Base-by-base conservation (phyloP, 2,797 vertebrate species). In the Sebastes taczanowskii region DNA sequence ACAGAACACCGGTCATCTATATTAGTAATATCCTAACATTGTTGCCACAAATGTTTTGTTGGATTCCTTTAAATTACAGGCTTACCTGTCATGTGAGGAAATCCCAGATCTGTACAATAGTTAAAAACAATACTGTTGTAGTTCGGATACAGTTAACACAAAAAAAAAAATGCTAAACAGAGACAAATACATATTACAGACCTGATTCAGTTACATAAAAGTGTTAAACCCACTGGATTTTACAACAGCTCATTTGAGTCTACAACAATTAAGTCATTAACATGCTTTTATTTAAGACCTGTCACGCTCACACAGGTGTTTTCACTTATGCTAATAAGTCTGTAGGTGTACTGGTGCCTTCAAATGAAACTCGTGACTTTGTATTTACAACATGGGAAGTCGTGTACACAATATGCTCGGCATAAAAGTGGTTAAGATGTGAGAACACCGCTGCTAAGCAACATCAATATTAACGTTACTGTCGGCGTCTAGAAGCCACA, bases 21-120 rank as follows among this genome's bases (percentile, higher is more conserved):
- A 18, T 67, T 84, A 68, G 42, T 69, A 74, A 80, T 68, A 82
- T 63, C 70, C 72, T 73, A 38, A 42, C 63, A 74, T 59, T 80
- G 49, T 69, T 63, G 25, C 32, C 13, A 32, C 27, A 30, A 35
- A 62, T 58, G 29, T 7, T 1, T 34, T 29, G 10, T 61, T 27
- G n/a, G 53, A 71, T 23, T 63, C 4, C 2, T 66, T 60, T 49
- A 49, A 49, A 49, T 49, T 49, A 49, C 18, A 49, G 46, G 18
- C 46, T 25, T 67, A 52, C 35, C 61, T 34, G 23, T 5, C 13
- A 27, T 49, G 52, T 16, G 22, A 10, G 63, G 38, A 49, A 46
- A 65, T 65, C 0, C 8, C 38, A 46, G n/a, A 35, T 9, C 1
- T 5, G 7, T 20, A 25, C 25, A 30, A 30, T 42, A 1, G 3